Base-by-base conservation (phyloP, 2,113 vertebrate species). In the Corvus cornix region DNA sequence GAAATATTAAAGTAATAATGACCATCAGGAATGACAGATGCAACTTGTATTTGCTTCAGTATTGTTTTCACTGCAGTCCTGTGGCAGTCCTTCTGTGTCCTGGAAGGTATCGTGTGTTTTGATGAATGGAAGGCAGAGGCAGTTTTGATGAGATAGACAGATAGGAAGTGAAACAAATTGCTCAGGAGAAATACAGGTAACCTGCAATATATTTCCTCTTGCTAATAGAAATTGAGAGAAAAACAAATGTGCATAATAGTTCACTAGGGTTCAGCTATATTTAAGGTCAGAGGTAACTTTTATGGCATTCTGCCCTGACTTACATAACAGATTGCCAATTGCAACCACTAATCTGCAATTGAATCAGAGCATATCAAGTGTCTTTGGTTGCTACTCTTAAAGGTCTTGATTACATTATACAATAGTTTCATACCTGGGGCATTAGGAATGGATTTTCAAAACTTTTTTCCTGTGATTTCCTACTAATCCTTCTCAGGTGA, bases 361-460 rank as follows among this genome's bases (percentile, higher is more conserved):
- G 48, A 84, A 64, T 88, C 77, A 52, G 46, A 76, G 18, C 24
- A 19, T 66, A 58, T 67, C 27, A 55, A 8, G 24, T 83, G 31
- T 63, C 77, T 86, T 81, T 77, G 35, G 11, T 24, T 90, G 55
- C 64, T 88, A 55, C 30, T 95, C 16, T 74, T 77, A 70, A 43
- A 46, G 44, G 14, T 82, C 53, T 73, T 82, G 35, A 46, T 91
- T 56, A 78, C 7, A 20, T 93, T 82, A 49, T 62, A 56, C 20
- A 66, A 37, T 53, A 66, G 31, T 64, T 58, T 91, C 52, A 68
- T 87, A 78, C 43, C 73, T 82, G 87, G 37, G 43, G 72, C 51
- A 77, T 91, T 90, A 92, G 37, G 24, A 87, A 72, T 76, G 70
- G 62, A 63, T 97, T 96, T 95, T 84, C 82, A 64, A 75, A 70